A percentile compares a stretch with the other conserved stretches of the same genome.
phyloP scores from a whole-genome alignment of 2,797 vertebrate genomes.

The Nyctalus aviator region DNA sequence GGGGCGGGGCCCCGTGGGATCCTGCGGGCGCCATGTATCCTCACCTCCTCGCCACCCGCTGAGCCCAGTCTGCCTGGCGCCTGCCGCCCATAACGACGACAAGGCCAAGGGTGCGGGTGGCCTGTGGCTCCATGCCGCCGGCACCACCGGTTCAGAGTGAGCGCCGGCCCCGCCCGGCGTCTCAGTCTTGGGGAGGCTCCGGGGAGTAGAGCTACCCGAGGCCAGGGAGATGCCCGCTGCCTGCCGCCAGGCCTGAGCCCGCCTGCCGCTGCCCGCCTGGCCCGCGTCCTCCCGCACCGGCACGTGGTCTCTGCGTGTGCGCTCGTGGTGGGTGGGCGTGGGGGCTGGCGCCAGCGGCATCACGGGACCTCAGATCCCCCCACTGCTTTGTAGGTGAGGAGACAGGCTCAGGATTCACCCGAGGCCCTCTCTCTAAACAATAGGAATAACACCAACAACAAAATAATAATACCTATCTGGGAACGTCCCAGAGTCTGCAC shows the following conservation, averaged over 20 bases:
- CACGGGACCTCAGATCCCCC: rapidly evolving
- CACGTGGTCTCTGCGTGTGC: rapidly evolving
- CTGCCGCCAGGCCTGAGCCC: neutral
- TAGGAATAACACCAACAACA: neutral
- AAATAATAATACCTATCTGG: neutral
- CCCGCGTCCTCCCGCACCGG: rapidly evolving
- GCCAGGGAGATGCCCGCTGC: neutral
- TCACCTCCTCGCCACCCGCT: too few relatives aligned
- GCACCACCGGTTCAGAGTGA: neutral
- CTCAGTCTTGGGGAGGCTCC: neutral
- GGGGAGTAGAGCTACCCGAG: neutral
- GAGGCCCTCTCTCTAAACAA: neutral
- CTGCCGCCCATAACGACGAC: slow-evolving; percentile 1
- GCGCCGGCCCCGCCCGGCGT: neutral
- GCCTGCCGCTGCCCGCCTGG: neutral
- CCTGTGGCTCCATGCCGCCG: too few relatives aligned
- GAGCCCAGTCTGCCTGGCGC: neutral
- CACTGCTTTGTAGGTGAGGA: neutral
- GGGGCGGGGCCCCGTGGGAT: neutral
- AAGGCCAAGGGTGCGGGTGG: neutral
- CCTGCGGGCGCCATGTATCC: neutral
- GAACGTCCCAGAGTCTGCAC: neutral
- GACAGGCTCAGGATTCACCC: neutral
- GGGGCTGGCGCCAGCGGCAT: rapidly evolving
- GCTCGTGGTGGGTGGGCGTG: rapidly evolving